A percentile compares a stretch with the other conserved stretches of the same genome.
Evolutionary conservation across 2,797 vertebrate genomes (phyloP).

Genomic region (Borostomias antarcticus): DNA sequence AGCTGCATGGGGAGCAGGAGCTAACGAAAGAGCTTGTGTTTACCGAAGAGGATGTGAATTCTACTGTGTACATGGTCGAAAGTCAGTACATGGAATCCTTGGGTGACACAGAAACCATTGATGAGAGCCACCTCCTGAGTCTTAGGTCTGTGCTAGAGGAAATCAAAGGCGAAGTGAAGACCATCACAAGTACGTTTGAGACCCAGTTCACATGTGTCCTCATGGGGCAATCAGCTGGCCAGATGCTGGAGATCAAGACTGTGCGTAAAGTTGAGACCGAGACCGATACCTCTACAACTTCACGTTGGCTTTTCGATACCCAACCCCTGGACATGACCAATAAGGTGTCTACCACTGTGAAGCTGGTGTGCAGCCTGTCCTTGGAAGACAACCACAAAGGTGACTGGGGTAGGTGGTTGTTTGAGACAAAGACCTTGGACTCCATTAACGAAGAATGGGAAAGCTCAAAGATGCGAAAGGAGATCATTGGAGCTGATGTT

Average conservation of each 20-base stretch:
- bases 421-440: constrained; percentile 86
- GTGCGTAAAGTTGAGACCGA: constrained; percentile 86
- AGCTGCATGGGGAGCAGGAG: constrained; percentile 77
- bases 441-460: constrained; percentile 80
- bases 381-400: constrained; percentile 83
- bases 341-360: constrained; percentile 75
- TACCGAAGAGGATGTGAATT: constrained; percentile 80
- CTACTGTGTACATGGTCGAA: constrained; percentile 86
- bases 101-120: constrained; percentile 82
- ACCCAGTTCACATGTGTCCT: constrained; percentile 85
- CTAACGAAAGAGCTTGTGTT: constrained; percentile 69
- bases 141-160: constrained; percentile 85
- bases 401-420: constrained; percentile 83
- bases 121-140: constrained; percentile 81
- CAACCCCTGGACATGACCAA: constrained; percentile 80
- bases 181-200: constrained; percentile 85
- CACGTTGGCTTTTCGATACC: constrained; percentile 85
- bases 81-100: constrained; percentile 80
- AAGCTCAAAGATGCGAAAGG: constrained; percentile 70
- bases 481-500: constrained; percentile 84
- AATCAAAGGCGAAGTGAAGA: constrained; percentile 84
- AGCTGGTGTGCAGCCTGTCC: constrained; percentile 82
- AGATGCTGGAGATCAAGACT: constrained; percentile 85
- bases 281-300: constrained; percentile 82
- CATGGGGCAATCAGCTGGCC: constrained; percentile 80